Evolutionary conservation across 2,888 invertebrate genomes (phyloP).

Genomic region (Pinctada fucata): DNA sequence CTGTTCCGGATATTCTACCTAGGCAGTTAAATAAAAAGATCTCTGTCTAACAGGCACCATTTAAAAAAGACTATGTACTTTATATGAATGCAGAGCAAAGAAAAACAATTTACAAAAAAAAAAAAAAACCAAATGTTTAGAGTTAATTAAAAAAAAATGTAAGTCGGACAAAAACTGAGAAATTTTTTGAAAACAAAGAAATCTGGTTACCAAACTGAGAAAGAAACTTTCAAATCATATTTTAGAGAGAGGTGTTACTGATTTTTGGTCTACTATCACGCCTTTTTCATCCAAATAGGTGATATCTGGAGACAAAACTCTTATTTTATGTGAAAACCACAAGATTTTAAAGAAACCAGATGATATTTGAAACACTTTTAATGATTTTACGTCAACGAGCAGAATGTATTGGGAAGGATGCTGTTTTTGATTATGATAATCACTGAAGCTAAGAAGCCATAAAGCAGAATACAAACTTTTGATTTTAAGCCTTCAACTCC

Average conservation of each 20-base stretch:
- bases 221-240: neutral
- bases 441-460: neutral
- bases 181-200: neutral
- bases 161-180: neutral
- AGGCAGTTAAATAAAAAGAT: neutral
- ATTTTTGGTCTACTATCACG: neutral
- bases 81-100: neutral
- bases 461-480: neutral
- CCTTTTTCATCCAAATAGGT: neutral
- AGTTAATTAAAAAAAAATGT: neutral
- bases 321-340: neutral
- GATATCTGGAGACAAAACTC: neutral
- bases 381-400: neutral
- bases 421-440: neutral
- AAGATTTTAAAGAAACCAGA: neutral
- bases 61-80: neutral
- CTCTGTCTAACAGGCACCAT: no score
- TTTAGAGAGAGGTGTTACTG: neutral
- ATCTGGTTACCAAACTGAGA: neutral
- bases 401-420: neutral
- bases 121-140: neutral
- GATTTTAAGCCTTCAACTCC: neutral
- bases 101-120: neutral
- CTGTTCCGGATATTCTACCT: neutral
- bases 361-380: neutral